Conservation (phyloP, 1,140 invertebrate species). For the Rhynchophorus ferrugineus region DNA sequence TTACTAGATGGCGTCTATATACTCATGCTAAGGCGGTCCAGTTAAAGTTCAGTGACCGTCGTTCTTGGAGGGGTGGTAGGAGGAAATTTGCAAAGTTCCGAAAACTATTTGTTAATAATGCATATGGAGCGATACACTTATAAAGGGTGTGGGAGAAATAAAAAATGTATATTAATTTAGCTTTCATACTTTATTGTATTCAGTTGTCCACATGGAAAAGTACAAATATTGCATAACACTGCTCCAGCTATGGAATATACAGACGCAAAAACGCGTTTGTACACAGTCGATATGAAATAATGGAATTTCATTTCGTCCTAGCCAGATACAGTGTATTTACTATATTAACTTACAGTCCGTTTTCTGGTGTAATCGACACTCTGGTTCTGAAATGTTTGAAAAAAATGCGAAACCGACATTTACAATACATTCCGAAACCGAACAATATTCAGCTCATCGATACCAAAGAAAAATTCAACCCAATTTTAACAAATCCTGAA, state of each 20-base stretch:
- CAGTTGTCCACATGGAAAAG: constrained; percentile 45
- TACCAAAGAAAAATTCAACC: constrained; percentile 29
- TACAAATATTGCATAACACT: constrained; percentile 45
- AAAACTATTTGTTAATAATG: no score
- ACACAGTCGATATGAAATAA: background rate
- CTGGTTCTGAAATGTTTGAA: constrained; percentile 32
- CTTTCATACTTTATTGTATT: constrained; percentile 44
- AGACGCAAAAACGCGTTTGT: background rate
- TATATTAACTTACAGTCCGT: constrained; percentile 30
- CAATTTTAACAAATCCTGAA: constrained; percentile 31
- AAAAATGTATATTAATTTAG: constrained; percentile 13
- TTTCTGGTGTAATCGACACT: constrained; percentile 32
- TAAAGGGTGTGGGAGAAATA: no score
- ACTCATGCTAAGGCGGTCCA: background rate
- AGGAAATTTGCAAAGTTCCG: no score
- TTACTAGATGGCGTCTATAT: background rate
- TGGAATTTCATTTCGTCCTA: constrained; percentile 1
- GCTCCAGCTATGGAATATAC: constrained; percentile 35
- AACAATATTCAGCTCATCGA: constrained; percentile 28
- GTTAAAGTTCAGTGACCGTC: background rate
- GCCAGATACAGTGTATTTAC: constrained; percentile 30
- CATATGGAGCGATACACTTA: no score
- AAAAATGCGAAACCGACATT: constrained; percentile 21
- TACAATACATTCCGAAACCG: constrained; percentile 27
- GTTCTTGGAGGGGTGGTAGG: no score